Evolutionary conservation across 2,888 invertebrate species (phyloP).

Genomic region (Eumacrocentrus americanus): DNA sequence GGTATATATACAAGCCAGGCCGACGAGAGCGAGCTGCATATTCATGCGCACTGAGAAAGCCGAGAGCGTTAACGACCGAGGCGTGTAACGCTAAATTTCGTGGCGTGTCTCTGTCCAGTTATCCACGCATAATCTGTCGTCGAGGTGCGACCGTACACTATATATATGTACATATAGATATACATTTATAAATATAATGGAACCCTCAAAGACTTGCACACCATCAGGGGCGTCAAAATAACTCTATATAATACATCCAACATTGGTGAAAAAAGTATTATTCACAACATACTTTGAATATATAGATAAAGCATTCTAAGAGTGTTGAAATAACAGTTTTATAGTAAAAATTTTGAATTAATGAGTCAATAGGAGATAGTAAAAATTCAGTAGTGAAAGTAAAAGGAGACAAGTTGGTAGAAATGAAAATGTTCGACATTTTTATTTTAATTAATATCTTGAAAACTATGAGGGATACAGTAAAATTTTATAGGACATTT

Average conservation of each 20-base stretch:
- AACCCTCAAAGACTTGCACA: not conserved
- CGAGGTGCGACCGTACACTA: slow-evolving; percentile 25
- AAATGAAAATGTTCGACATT: too few species aligned
- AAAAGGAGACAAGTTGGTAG: too few species aligned
- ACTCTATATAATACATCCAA: too few species aligned
- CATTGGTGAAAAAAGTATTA: too few species aligned
- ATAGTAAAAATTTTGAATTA: too few species aligned
- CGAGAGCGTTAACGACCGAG: slow-evolving; percentile 39
- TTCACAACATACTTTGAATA: not conserved
- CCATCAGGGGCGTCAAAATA: not conserved
- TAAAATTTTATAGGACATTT: too few species aligned
- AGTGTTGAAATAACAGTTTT: not conserved
- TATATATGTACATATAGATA: slow-evolving; percentile 3
- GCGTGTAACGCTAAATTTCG: slow-evolving; percentile 42
- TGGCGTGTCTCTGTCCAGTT: slow-evolving; percentile 40
- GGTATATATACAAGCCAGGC: slow-evolving; percentile 14
- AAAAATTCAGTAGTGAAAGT: too few species aligned
- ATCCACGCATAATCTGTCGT: slow-evolving; percentile 39
- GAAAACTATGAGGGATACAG: too few species aligned
- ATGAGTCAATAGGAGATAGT: too few species aligned
- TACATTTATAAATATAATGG: not conserved
- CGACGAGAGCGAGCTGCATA: slow-evolving; percentile 37
- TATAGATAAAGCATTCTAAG: not conserved
- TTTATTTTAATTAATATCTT: too few species aligned
- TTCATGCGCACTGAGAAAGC: slow-evolving; percentile 36